Evolutionary conservation across 2,797 vertebrate genomes (phyloP).

Genomic region (Otolemur crassicaudatus): DNA sequence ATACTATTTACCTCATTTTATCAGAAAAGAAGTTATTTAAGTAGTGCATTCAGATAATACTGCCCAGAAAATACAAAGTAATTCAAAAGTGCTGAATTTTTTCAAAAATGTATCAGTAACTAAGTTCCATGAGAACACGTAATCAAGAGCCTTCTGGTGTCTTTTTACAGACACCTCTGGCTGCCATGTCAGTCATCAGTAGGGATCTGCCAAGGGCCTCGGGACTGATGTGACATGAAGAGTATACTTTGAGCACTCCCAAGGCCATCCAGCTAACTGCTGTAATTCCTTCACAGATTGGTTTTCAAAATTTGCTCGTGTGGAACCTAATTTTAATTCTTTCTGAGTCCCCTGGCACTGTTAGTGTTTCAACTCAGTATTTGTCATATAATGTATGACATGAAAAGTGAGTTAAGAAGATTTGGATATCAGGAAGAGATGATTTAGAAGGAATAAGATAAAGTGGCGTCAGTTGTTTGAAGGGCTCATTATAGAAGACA

Average conservation of each 20-base stretch:
- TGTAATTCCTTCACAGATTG: slow-evolving; percentile 24
- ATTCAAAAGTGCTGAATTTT: not conserved
- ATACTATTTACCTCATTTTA: not conserved
- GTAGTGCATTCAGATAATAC: not conserved
- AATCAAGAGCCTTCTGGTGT: not conserved
- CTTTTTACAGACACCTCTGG: not conserved
- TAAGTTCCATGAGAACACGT: not conserved
- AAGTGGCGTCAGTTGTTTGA: slow-evolving; percentile 43
- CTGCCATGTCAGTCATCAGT: not conserved
- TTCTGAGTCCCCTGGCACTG: not conserved
- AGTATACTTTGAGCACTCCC: not conserved
- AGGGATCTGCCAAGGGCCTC: not conserved
- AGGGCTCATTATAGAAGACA: slow-evolving; percentile 19
- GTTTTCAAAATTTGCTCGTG: slow-evolving; percentile 25
- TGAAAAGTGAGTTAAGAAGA: not conserved
- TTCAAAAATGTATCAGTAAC: not conserved
- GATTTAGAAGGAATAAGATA: not conserved
- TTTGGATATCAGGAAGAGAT: not conserved
- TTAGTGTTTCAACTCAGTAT: slow-evolving; percentile 6
- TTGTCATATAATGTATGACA: slow-evolving; percentile 18
- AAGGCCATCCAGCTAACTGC: not conserved
- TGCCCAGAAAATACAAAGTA: slow-evolving; percentile 19
- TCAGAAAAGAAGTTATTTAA: not conserved
- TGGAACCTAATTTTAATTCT: slow-evolving; percentile 5
- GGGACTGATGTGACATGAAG: not conserved